Conservation (phyloP, 2,113 vertebrate species). For the Nycticorax nycticorax region DNA sequence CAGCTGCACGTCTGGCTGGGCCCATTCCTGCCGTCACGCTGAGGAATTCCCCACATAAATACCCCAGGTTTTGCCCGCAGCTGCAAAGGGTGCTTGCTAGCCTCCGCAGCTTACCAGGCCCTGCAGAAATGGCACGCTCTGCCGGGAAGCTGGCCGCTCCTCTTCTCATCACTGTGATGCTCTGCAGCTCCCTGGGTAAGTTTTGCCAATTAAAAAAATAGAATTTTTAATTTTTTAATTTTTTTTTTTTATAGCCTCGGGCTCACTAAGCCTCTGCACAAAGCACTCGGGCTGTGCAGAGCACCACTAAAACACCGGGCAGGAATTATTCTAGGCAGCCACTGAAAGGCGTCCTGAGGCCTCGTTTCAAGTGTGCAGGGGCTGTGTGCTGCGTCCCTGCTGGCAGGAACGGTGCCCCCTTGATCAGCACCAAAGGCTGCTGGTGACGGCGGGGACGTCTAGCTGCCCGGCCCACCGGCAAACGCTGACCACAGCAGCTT, state of each 20-base stretch:
- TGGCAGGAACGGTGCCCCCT: not conserved
- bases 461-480: not conserved
- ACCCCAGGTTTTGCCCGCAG: fast-evolving
- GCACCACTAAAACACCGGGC: not conserved
- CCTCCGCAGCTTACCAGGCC: not conserved
- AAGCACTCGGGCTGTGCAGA: not conserved
- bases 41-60: not conserved
- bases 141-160: not conserved
- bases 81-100: not conserved
- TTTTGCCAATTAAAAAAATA: not conserved
- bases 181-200: not conserved
- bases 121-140: fast-evolving
- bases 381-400: not conserved
- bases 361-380: too few species aligned
- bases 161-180: not conserved
- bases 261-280: not conserved
- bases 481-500: not conserved
- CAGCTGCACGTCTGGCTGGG: not conserved
- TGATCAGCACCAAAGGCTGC: not conserved
- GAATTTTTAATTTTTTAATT: too few species aligned
- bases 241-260: not conserved
- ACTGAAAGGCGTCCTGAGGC: not conserved
- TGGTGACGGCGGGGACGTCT: not conserved
- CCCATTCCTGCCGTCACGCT: not conserved
- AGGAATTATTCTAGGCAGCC: not conserved